Conservation (phyloP, 2,113 vertebrate genomes). For the mouse (Mus musculus) region DNA sequence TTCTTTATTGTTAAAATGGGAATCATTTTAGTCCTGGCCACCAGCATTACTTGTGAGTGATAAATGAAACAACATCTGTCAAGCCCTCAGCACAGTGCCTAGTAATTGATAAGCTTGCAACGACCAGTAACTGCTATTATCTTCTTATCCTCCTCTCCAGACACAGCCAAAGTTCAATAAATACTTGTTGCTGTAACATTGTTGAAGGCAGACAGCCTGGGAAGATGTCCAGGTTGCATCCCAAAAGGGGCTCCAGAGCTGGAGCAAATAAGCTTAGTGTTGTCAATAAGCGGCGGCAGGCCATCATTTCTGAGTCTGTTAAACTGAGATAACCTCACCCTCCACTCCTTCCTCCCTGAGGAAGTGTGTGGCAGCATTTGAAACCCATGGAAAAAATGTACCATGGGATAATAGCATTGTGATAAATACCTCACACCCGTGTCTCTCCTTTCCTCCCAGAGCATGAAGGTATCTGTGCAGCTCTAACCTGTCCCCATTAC, state of each 20-base stretch:
- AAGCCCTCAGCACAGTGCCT: background rate
- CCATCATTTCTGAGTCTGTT: slow-evolving; percentile 60
- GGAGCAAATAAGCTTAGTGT: slow-evolving; percentile 41
- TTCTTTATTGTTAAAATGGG: slow-evolving; percentile 23
- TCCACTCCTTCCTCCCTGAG: background rate
- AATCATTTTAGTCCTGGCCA: background rate
- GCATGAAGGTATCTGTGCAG: background rate
- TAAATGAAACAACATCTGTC: background rate
- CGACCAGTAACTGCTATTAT: background rate
- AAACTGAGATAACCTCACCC: slow-evolving; percentile 17
- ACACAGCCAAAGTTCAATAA: background rate
- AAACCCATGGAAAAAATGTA: background rate
- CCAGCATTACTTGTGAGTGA: background rate
- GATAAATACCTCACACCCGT: background rate
- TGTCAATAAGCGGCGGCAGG: slow-evolving; percentile 38
- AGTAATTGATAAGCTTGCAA: background rate
- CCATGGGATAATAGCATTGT: background rate
- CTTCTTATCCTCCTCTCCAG: background rate
- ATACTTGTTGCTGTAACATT: background rate
- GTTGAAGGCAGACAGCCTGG: background rate
- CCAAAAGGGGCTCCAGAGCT: background rate
- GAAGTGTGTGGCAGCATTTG: slow-evolving; percentile 12
- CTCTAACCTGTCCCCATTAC: background rate
- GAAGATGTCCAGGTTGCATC: slow-evolving; percentile 4
- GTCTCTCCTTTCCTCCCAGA: background rate